These are phyloP conservation scores for Eupithecia tripunctaria DNA, from an alignment of 2,888 invertebrate species.

Conservation along the genomic window DNA sequence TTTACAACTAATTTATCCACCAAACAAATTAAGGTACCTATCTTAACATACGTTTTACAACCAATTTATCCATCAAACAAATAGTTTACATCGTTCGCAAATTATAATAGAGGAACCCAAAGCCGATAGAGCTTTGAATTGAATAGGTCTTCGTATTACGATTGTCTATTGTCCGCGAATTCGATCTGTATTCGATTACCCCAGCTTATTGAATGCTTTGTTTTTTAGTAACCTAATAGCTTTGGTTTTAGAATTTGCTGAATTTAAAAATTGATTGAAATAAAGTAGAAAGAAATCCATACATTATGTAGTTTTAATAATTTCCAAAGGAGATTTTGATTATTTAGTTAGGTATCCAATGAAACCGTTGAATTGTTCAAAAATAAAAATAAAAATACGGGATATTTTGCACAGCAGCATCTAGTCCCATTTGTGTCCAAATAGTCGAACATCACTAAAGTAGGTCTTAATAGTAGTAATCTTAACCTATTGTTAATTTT, in stretches of 20 bases:
- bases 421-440: not conserved
- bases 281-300: not conserved
- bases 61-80: not conserved
- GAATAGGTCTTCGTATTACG: slow-evolving; percentile 37
- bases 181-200: slow-evolving; percentile 53
- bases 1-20: no score
- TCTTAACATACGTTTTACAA: not conserved
- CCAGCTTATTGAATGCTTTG: slow-evolving; percentile 35
- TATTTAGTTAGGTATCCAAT: no score
- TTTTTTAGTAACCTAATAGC: slow-evolving; percentile 42
- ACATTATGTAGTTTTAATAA: not conserved
- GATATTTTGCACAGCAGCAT: not conserved
- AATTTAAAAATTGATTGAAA: slow-evolving; percentile 7
- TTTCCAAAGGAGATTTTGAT: not conserved
- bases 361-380: no score
- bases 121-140: slow-evolving; percentile 19
- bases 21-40: not conserved
- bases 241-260: slow-evolving; percentile 11
- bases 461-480: not conserved
- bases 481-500: no score
- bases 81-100: not conserved
- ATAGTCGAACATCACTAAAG: not conserved
- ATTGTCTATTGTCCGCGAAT: slow-evolving; percentile 55
- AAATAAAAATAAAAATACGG: not conserved
- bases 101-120: slow-evolving; percentile 25